Evolutionary conservation across 2,797 vertebrate species (phyloP).

Genomic region (Karalla daura): DNA sequence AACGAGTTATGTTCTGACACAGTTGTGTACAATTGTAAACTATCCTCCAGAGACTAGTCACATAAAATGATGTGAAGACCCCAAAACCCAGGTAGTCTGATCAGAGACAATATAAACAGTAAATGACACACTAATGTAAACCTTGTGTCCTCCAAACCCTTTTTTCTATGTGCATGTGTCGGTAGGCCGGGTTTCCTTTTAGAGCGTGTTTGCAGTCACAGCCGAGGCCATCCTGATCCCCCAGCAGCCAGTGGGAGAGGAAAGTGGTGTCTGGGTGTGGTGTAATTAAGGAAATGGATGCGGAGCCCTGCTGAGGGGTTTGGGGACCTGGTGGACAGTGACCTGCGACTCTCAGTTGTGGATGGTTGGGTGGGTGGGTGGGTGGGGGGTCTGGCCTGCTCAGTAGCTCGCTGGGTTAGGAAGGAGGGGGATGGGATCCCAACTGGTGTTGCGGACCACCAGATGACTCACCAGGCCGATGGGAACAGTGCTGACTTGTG

Average conservation of each 20-base stretch:
- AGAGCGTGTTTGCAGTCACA: conserved; percentile 7
- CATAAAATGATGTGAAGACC: no score
- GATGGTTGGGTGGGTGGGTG: conserved; percentile 37
- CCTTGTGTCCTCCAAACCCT: no score
- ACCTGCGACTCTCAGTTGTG: conserved; percentile 39
- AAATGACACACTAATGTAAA: no score
- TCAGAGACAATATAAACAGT: no score
- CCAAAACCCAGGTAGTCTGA: no score
- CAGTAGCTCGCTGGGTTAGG: no score
- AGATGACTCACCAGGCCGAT: conserved; percentile 36
- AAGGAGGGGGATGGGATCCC: conserved; percentile 33
- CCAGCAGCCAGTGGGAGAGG: conserved; percentile 5
- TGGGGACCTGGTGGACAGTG: conserved; percentile 40
- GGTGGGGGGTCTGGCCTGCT: conserved; percentile 21
- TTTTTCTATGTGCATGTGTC: no score
- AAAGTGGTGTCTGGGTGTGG: conserved; percentile 12
- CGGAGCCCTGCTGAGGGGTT: conserved; percentile 38
- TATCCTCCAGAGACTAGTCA: no score
- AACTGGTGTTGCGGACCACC: neutral
- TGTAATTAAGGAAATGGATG: conserved; percentile 67
- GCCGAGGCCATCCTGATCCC: conserved; percentile 40
- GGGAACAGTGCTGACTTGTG: conserved; percentile 47
- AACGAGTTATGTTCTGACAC: no score
- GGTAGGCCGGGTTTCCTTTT: conserved; percentile 20
- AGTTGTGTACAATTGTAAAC: no score